Percentiles rank a stretch among this genome's conserved stretches.
phyloP scores from a whole-genome alignment of 2,113 vertebrate genomes.

The Agapornis roseicollis region DNA sequence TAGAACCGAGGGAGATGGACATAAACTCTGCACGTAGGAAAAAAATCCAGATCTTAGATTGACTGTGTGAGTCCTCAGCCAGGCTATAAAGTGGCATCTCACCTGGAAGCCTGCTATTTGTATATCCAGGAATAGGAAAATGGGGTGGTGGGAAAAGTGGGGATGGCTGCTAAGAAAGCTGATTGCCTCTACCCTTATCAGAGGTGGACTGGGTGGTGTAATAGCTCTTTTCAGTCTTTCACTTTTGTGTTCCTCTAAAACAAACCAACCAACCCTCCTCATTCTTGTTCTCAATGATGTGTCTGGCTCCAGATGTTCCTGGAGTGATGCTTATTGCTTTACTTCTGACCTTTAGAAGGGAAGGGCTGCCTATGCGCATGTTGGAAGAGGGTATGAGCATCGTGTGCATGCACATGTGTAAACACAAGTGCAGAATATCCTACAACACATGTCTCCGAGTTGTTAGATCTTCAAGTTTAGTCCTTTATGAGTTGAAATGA shows the following conservation, averaged over 20 bases:
- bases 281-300: not conserved
- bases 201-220: not conserved
- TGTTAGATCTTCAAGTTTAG: not conserved
- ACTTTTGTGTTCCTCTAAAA: not conserved
- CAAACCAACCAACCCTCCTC: not conserved
- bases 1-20: not conserved
- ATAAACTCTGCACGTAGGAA: not conserved
- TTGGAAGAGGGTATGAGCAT: not conserved
- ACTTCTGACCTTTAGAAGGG: not conserved
- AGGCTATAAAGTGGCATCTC: not conserved
- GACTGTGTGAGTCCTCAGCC: not conserved
- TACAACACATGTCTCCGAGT: fast-evolving
- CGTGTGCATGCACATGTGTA: not conserved
- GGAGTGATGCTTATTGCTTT: not conserved
- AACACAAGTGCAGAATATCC: not conserved
- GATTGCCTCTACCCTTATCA: not conserved
- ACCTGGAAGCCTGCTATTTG: not conserved
- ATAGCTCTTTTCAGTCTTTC: not conserved
- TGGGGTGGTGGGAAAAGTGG: not conserved
- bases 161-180: not conserved
- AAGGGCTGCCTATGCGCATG: not conserved
- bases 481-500: not conserved
- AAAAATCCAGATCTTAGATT: not conserved
- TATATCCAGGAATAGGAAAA: not conserved
- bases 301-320: not conserved